These are phyloP conservation scores for Bucco capensis DNA, from an alignment of 2,113 vertebrate species.

Conservation along the genomic window DNA sequence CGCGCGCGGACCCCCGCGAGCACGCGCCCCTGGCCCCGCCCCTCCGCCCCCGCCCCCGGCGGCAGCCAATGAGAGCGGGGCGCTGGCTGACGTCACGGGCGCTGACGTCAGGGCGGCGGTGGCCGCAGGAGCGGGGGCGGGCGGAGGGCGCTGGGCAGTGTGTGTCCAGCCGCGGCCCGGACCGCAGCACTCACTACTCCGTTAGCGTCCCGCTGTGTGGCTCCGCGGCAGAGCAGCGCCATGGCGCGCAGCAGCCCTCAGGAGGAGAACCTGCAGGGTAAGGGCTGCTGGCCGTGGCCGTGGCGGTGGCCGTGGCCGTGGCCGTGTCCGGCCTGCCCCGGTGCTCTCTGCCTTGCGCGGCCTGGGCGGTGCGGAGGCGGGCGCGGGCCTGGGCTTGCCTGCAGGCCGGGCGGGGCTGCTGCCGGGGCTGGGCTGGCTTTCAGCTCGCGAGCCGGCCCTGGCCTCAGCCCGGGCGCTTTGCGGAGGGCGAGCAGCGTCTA, in stretches of 20 bases:
- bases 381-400: background rate
- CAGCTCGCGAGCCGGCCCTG: background rate
- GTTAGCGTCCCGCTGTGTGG: too few species aligned
- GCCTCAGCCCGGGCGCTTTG: background rate
- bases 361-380: background rate
- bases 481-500: background rate
- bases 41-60: too few species aligned
- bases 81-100: background rate
- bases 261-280: conserved; percentile 78
- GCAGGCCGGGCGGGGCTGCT: background rate
- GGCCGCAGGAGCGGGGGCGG: background rate
- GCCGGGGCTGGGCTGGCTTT: background rate
- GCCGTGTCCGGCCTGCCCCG: background rate
- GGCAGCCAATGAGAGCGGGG: background rate
- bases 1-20: background rate
- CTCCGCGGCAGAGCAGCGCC: background rate
- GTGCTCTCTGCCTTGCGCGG: background rate
- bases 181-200: background rate
- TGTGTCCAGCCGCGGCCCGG: background rate
- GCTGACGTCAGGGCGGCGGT: background rate
- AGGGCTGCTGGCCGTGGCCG: background rate
- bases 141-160: background rate
- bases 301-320: too few species aligned
- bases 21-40: background rate
- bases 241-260: conserved; percentile 25